Conservation (phyloP, 1,140 invertebrate species). For the Drosophila seguyi region DNA sequence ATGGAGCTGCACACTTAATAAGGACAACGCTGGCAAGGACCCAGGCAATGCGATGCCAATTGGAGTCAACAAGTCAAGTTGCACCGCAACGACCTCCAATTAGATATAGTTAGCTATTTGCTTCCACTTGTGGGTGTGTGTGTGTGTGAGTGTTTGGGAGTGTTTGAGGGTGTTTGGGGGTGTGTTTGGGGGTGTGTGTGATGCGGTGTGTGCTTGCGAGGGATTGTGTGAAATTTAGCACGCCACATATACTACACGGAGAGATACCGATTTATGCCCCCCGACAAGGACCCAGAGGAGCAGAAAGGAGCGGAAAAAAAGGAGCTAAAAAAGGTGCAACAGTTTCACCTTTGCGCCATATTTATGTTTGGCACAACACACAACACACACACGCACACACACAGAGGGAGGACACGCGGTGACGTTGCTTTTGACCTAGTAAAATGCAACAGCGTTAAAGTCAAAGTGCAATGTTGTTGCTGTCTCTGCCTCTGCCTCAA, state of each 20-base stretch:
- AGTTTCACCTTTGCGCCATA: constrained; percentile 79
- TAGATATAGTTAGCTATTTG: constrained; percentile 76
- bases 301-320: constrained; percentile 44
- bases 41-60: constrained; percentile 13
- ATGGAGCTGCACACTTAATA: constrained; percentile 19
- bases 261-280: constrained; percentile 69
- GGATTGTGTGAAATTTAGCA: constrained; percentile 66
- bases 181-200: not conserved
- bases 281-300: constrained; percentile 5
- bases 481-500: constrained; percentile 18
- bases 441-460: constrained; percentile 80
- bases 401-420: constrained; percentile 22
- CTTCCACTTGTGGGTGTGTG: constrained; percentile 10
- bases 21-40: constrained; percentile 3
- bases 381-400: constrained; percentile 20
- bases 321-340: constrained; percentile 55
- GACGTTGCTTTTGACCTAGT: constrained; percentile 82
- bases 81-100: constrained; percentile 71
- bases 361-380: constrained; percentile 76
- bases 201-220: constrained; percentile 15
- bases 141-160: constrained; percentile 7
- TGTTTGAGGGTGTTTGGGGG: constrained; percentile 1
- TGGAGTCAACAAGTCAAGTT: constrained; percentile 55
- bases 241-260: constrained; percentile 28
- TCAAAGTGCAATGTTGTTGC: constrained; percentile 72